Evolutionary conservation across 1,140 invertebrate species (phyloP).

Genomic region (Drosophila trapezifrons): DNA sequence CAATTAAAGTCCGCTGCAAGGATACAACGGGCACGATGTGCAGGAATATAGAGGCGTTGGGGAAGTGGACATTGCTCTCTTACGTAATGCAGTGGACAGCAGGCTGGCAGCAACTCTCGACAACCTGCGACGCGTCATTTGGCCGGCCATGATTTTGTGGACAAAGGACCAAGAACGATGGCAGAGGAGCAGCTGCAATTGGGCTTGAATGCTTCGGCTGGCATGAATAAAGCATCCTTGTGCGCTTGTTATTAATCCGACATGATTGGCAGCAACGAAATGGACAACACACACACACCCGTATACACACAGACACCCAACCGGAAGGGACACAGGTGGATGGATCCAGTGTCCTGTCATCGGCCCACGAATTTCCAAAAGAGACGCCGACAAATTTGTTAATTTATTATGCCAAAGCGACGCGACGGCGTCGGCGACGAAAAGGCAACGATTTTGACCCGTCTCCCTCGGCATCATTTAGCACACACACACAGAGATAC

Average conservation of each 20-base stretch:
- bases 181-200: constrained; percentile 66
- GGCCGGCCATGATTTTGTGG: constrained; percentile 51
- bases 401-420: constrained; percentile 78
- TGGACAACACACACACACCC: constrained; percentile 53
- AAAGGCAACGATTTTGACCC: constrained; percentile 46
- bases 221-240: constrained; percentile 72
- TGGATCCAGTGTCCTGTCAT: constrained; percentile 64
- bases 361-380: constrained; percentile 66
- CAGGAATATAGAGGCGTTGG: background rate
- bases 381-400: constrained; percentile 78
- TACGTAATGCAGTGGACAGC: constrained; percentile 73
- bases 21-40: background rate
- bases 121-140: constrained; percentile 77
- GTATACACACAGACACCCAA: background rate
- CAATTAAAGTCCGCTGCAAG: constrained; percentile 12
- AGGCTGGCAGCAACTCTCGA: constrained; percentile 46
- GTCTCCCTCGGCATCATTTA: constrained; percentile 63
- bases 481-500: constrained; percentile 17
- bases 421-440: constrained; percentile 25
- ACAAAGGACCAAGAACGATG: constrained; percentile 26
- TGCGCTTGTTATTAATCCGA: constrained; percentile 74
- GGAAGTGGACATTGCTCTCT: constrained; percentile 21
- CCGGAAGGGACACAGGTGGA: constrained; percentile 71
- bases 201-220: constrained; percentile 69
- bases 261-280: constrained; percentile 80